Base-by-base conservation (phyloP, 2,888 invertebrate species). In the Horisme vitalbata region DNA sequence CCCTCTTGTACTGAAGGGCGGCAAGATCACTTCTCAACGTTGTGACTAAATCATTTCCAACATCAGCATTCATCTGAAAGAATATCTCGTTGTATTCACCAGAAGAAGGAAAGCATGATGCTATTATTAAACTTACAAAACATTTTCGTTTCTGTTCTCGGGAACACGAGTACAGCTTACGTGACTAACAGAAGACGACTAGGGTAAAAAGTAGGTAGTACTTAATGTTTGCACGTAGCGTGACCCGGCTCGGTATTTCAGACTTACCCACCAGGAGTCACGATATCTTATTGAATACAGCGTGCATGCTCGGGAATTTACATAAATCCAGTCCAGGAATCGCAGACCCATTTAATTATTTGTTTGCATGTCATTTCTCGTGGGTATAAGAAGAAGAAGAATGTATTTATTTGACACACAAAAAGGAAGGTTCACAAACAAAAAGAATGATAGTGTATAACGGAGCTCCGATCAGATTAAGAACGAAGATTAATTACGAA, bases 21-120 rank as follows among this genome's bases (percentile, higher is more conserved):
- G 96, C 96, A 59, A 96, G 83, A 79, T 96, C 96, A 79, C 96
- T 96, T 59, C 95, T 92, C 49, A 96, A 83, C 6, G 94, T 91
- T 23, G 95, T 95, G 15, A 94, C 91, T 59, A 95, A 80, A 75
- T 96, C 96, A 68, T 93, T 91, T 48, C 71, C 83, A 49, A 82
- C 74, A 21, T 89, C 87, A 58, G 91, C 83, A 51, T 92, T 91
- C 91, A 92, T 91, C 92, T 92, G 73, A 45, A 64, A 67, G 43
- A 28, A 33, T 14, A n/a, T n/a, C n/a, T n/a, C n/a, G n/a, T n/a
- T n/a, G n/a, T n/a, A n/a, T n/a, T n/a, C n/a, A n/a, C n/a, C n/a
- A n/a, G n/a, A n/a, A n/a, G n/a, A n/a, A n/a, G n/a, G n/a, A n/a
- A n/a, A n/a, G n/a, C n/a, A n/a, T n/a, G n/a, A n/a, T n/a, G n/a